Evolutionary conservation across 1,140 invertebrate species (phyloP), one percentile per base, ranked within the genome.

Genomic region (Rhizoglyphus robini): DNA sequence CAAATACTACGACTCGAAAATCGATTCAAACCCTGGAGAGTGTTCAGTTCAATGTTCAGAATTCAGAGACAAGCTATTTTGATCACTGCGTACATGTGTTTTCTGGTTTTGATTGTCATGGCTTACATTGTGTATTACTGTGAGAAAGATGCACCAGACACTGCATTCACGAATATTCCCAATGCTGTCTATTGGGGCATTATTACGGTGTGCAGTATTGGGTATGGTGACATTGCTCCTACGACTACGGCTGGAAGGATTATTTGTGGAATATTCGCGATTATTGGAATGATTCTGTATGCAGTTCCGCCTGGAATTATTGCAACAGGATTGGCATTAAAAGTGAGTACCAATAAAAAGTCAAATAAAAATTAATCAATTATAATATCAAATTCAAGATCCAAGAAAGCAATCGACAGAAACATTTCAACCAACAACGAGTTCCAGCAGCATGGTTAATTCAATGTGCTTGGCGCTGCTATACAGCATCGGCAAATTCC

Each of bases 221-320:
- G 61, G 13, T 64, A 64, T 57, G 63, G 63, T 36, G 63, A 64
- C 27, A 49, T 64, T 27, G 38, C 20, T 23, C 63, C 63, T 1
- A 51, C 3, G 1, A 64, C 63, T 1, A 47, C 46, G 27, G 27
- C 46, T 1, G 63, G 63, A 25, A 30, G 31, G 41, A 4, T 34
- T 30, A 25, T 54, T 1, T 5, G 30, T 1, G 41, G 46, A 18
- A 32, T 51, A 2, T 25, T 47, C n/a, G 20, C 38, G 13, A 23
- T 57, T 3, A 34, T 64, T 11, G 41, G 47, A 11, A 18, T 49
- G 3, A 25, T 34, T n/a, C n/a, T 57, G 29, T 64, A 18, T 20
- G 47, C 47, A 20, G 13, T 64, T 36, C 63, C 63, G 3, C 5
- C 63, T 20, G 63, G 32, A 11, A 51, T 64, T 27, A 18, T 64